Evolutionary conservation across 2,888 invertebrate species (phyloP).

Genomic region (Lasioglossum zephyrum): DNA sequence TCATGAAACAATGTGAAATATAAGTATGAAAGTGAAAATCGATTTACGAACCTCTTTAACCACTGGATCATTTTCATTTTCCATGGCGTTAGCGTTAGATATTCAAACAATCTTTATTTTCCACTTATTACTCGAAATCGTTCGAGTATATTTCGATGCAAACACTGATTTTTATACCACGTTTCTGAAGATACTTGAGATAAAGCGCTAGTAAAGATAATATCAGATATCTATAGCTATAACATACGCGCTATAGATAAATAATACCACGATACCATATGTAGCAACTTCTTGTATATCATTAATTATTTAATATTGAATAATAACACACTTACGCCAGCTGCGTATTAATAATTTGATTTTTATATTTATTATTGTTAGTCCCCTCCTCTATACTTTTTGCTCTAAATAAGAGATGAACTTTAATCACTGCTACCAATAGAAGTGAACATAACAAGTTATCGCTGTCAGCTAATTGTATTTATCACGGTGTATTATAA

Average conservation of each 20-base stretch:
- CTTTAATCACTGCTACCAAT: constrained; percentile 55
- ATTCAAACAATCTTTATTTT: constrained; percentile 35
- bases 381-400: background rate
- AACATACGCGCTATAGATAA: background rate
- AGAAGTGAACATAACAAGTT: background rate
- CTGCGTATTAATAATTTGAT: background rate
- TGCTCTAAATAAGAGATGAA: background rate
- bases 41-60: constrained; percentile 75
- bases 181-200: constrained; percentile 53
- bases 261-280: background rate
- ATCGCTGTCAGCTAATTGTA: constrained; percentile 17
- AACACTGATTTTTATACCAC: constrained; percentile 46
- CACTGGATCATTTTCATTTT: constrained; percentile 77
- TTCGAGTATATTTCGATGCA: constrained; percentile 1
- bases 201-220: constrained; percentile 6
- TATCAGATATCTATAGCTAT: background rate
- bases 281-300: background rate
- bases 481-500: background rate
- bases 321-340: background rate
- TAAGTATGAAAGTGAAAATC: background rate
- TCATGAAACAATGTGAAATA: constrained; percentile 9
- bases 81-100: constrained; percentile 58
- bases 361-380: background rate
- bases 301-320: background rate
- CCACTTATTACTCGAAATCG: background rate